A percentile compares a stretch with the other conserved stretches of the same genome.
Evolutionary conservation across 2,888 invertebrate species (phyloP).

Genomic region (Chymomyza amoena): DNA sequence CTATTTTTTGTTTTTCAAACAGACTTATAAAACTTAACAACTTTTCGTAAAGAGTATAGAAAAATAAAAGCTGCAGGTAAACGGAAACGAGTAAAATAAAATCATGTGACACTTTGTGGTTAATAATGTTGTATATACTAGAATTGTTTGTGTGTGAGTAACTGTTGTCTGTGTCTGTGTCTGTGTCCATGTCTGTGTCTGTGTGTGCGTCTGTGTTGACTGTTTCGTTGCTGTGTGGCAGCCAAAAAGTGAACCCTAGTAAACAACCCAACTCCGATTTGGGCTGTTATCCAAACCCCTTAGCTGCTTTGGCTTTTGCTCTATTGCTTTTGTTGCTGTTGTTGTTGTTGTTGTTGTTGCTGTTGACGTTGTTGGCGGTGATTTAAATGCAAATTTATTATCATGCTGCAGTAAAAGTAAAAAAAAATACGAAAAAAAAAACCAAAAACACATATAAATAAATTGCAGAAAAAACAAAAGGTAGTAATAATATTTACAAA

Average conservation of each 20-base stretch:
- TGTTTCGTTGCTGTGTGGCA: constrained; percentile 6
- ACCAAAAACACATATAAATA: constrained; percentile 52
- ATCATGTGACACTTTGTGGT: constrained; percentile 74
- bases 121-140: constrained; percentile 61
- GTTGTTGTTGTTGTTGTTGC: neutral
- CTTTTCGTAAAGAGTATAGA: neutral
- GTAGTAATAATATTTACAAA: constrained; percentile 71
- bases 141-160: neutral
- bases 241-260: constrained; percentile 22
- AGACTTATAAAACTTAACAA: constrained; percentile 10
- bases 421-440: neutral
- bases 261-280: constrained; percentile 20
- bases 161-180: neutral
- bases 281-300: neutral
- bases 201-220: neutral
- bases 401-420: constrained; percentile 65
- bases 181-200: neutral
- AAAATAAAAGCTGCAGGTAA: constrained; percentile 61
- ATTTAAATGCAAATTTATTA: constrained; percentile 72
- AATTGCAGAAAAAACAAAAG: constrained; percentile 38
- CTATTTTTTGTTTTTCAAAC: neutral
- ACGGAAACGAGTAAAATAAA: constrained; percentile 62
- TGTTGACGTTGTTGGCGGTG: constrained; percentile 49
- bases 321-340: neutral
- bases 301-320: neutral